These are phyloP conservation scores for Crypturellus tataupa DNA, from an alignment of 2,797 vertebrate genomes.

Conservation along the genomic window DNA sequence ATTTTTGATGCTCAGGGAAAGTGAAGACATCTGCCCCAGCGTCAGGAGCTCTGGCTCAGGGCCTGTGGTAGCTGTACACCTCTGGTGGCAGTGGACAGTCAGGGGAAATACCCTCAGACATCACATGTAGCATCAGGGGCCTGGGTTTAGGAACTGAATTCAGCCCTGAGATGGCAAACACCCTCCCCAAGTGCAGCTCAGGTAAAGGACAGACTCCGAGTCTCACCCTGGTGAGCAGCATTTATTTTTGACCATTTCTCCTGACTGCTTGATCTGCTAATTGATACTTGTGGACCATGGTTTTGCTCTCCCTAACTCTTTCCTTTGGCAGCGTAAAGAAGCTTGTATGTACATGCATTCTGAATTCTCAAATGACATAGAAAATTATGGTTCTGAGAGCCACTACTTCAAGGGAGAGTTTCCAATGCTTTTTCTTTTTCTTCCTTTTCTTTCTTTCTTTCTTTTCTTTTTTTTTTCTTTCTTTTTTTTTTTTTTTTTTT, in stretches of 20 bases:
- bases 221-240: neutral
- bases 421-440: neutral
- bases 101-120: accelerated
- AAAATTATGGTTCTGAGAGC: neutral
- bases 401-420: neutral
- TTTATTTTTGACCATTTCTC: neutral
- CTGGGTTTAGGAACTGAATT: neutral
- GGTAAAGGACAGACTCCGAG: neutral
- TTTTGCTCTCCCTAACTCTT: neutral
- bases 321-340: neutral
- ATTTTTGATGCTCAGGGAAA: neutral
- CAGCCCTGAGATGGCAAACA: neutral
- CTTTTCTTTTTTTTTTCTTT: neutral
- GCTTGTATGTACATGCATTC: neutral
- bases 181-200: neutral
- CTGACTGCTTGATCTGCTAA: neutral
- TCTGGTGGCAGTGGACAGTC: accelerated
- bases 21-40: neutral
- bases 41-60: neutral
- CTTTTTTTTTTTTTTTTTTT: too few relatives aligned
- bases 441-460: too few relatives aligned
- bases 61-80: neutral
- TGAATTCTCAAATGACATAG: neutral
- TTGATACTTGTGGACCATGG: neutral
- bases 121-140: neutral